Evolutionary conservation across 2,113 vertebrate genomes (phyloP), one percentile per base, ranked within the genome.

Genomic region (Ceuthmochares aereus): DNA sequence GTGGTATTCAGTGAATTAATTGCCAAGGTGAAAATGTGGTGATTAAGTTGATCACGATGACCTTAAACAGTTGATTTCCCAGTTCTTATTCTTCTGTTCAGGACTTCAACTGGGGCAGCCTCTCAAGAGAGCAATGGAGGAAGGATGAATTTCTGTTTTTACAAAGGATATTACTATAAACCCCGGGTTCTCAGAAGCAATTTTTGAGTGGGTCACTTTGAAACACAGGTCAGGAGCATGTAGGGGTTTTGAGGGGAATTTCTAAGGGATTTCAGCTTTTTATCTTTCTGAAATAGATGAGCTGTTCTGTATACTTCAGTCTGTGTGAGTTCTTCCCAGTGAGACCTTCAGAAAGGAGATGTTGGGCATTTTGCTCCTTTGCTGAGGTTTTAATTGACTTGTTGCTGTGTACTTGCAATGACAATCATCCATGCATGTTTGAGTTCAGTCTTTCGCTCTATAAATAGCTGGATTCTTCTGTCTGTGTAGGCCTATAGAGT

Each of bases 151-250:
- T 79, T 54, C 37, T 54, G 12, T 3, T 3, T 9, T 74, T 66
- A 63, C 51, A 26, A 32, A 21, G 25, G 45, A 32, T 40, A 66
- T 66, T 22, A 16, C 6, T 42, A 13, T 60, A 36, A 84, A 30
- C 0, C 10, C 14, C 19, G 1, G 6, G 7, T 37, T 58, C 14
- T 55, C 9, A 7, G 51, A 66, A 75, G n/a, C 42, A 2, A 3
- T 52, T 89, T 87, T 32, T 64, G 69, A 72, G 10, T 32, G 21
- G 42, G 30, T 25, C 7, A 7, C 15, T 78, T 63, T 0, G 1
- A 17, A 67, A 45, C 40, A 26, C 43, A 76, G 42, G 26, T 55
- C 45, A 54, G 84, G 64, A 69, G 7, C 13, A 1, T 2, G 27
- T 62, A 42, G 68, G n/a, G 42, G 11, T 81, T 62, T 11, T 16